phyloP scores from a whole-genome alignment of 2,113 vertebrate species.

The Pimephales promelas region DNA sequence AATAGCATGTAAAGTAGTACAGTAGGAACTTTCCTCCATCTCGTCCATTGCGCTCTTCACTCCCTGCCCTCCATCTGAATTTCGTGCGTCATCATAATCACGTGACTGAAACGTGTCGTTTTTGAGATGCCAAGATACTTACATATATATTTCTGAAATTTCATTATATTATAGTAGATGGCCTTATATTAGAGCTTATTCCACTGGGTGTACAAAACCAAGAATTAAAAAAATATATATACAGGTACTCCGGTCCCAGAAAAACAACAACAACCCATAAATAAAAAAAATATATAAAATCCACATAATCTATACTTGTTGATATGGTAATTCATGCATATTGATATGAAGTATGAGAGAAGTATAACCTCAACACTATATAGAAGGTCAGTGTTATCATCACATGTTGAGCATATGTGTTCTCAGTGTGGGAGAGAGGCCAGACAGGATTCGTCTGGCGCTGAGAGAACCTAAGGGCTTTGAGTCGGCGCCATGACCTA shows the following conservation, averaged over 20 bases:
- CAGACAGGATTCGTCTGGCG: constrained; percentile 40
- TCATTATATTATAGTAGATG: not conserved
- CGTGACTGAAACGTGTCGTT: too few species aligned
- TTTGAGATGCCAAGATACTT: too few species aligned
- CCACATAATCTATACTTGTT: not conserved
- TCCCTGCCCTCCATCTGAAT: too few species aligned
- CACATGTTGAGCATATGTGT: constrained; percentile 57
- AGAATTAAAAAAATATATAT: not conserved
- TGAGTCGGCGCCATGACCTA: constrained; percentile 43
- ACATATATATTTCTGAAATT: not conserved
- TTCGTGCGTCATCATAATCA: too few species aligned
- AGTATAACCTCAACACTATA: not conserved
- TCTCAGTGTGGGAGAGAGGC: constrained; percentile 48
- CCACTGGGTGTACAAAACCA: not conserved
- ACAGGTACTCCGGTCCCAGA: not conserved
- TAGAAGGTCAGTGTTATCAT: constrained; percentile 45
- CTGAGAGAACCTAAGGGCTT: constrained; percentile 36
- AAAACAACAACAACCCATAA: not conserved
- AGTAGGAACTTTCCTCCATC: too few species aligned
- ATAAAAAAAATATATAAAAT: not conserved
- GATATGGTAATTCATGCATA: not conserved
- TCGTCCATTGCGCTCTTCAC: too few species aligned
- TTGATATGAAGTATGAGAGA: constrained; percentile 1
- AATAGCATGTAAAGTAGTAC: too few species aligned
- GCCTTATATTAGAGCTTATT: not conserved